Evolutionary conservation across 2,888 invertebrate genomes (phyloP).

Genomic region (Torymus tubicola): DNA sequence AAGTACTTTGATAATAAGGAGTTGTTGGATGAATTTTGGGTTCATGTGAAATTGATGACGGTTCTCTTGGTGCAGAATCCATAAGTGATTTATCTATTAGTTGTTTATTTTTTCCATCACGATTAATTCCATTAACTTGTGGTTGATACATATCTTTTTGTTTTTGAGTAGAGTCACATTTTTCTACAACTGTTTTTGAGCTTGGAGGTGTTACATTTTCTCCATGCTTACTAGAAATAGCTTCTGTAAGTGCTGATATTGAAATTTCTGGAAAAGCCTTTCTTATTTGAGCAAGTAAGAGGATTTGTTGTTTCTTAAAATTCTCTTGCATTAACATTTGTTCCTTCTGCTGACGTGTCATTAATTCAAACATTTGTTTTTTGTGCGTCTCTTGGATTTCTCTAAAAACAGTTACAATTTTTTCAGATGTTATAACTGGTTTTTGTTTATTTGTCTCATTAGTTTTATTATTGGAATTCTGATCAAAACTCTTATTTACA

Average conservation of each 20-base stretch:
- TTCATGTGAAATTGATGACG: constrained; percentile 43
- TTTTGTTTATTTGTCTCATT: constrained; percentile 42
- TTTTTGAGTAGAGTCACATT: constrained; percentile 11
- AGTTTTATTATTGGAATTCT: constrained; percentile 31
- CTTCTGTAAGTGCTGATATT: constrained; percentile 56
- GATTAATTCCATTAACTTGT: constrained; percentile 54
- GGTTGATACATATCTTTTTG: neutral
- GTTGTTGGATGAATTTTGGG: constrained; percentile 32
- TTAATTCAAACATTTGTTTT: constrained; percentile 80
- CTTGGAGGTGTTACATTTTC: constrained; percentile 35
- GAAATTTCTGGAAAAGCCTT: constrained; percentile 70
- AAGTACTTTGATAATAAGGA: constrained; percentile 37
- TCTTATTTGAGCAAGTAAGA: constrained; percentile 78
- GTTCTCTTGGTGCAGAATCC: constrained; percentile 58
- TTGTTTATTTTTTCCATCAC: constrained; percentile 39
- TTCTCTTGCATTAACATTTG: constrained; percentile 81
- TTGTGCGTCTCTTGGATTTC: constrained; percentile 82
- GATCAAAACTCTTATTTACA: constrained; percentile 44
- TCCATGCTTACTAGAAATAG: constrained; percentile 57
- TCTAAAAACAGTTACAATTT: constrained; percentile 69
- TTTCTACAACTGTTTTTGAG: constrained; percentile 26
- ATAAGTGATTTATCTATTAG: constrained; percentile 55
- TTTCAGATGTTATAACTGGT: constrained; percentile 66
- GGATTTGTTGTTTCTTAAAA: constrained; percentile 82
- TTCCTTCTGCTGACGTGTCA: constrained; percentile 82